Evolutionary conservation across 2,113 vertebrate species (phyloP), one percentile per base, ranked within the genome.

Genomic region (Rutilus rutilus): DNA sequence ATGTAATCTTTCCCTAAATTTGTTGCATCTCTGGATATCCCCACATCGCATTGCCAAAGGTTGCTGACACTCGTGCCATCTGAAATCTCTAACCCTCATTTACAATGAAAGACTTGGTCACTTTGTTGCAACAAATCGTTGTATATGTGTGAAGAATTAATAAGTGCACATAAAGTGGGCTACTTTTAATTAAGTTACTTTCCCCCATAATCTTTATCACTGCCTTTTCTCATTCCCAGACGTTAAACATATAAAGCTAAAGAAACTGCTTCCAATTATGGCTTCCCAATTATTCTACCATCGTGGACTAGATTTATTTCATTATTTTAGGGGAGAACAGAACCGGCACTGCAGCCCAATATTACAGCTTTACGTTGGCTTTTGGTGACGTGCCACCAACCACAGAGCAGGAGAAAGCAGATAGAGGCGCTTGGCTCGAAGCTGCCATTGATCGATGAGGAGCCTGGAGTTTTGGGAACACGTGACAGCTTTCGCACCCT

Each of bases 401-500:
- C 86, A 74, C 23, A 74, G 59, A 88, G 19, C 45, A 54, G 47
- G n/a, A 83, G 69, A 90, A 64, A 71, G 65, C 80, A 79, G 42
- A 78, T 59, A 36, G 17, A 50, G 69, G 36, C 67, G 25, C 65
- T 89, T 88, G 86, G 39, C 62, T 65, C 71, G 80, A 82, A 42
- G 45, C 64, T 84, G 36, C 73, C 12, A 45, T 86, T 90, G 90
- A 93, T 92, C 82, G 83, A 91, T 91, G 84, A 84, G 82, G 59
- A 50, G 76, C 80, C 85, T 83, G 78, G 14, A 84, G 86, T 83
- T 83, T 86, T 45, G 50, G 64, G 88, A 79, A 75, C 79, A 85
- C 21, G 60, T 57, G 79, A 88, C 84, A 85, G 89, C 82, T 84
- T 88, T 92, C 86, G 54, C 88, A 85, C 60, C 83, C 87, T 64